Base-by-base conservation (phyloP, 2,888 invertebrate species). In the Yponomeuta plumbellus region DNA sequence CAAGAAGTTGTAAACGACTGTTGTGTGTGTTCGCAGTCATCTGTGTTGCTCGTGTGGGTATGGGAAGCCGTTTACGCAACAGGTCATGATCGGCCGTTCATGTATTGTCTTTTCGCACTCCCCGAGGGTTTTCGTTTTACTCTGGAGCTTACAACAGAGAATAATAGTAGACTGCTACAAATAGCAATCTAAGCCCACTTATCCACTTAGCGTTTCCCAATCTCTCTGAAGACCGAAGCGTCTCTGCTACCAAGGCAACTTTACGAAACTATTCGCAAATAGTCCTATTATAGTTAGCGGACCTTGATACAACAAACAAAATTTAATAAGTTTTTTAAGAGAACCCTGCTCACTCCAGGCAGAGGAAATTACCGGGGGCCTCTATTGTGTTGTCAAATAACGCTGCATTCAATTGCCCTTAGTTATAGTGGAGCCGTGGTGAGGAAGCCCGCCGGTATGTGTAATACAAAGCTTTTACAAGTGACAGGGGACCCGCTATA, bases 351-450 rank as follows among this genome's bases (percentile, higher is more conserved):
- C 76, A 39, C 59, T 59, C 59, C 77, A 76, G 73, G 71, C 70
- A 39, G 70, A 69, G 69, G 66, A 68, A 67, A 68, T 70, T 68
- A 71, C 67, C 44, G 66, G 71, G 61, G 66, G 71, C 71, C 71
- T 69, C 75, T 68, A 79, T 79, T 79, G 76, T 80, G 76, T 75
- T 76, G 76, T 75, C 72, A 73, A 73, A 75, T 71, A 70, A 71
- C 74, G 71, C 72, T 79, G 78, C 78, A 80, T 80, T 80, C 80
- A 80, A 80, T 81, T 77, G 80, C 74, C 74, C 74, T 75, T 70
- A 73, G 75, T 74, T 72, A 71, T 68, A 67, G 69, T 68, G 66
- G 69, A 68, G 69, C 5, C 13, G 22, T 23, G 59, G 21, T 21
- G 11, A 11, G 59, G 59, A 13, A 21, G 59, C 22, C 13, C 13